Evolutionary conservation across 2,888 invertebrate genomes (phyloP).

Genomic region (Ethmia dodecea): DNA sequence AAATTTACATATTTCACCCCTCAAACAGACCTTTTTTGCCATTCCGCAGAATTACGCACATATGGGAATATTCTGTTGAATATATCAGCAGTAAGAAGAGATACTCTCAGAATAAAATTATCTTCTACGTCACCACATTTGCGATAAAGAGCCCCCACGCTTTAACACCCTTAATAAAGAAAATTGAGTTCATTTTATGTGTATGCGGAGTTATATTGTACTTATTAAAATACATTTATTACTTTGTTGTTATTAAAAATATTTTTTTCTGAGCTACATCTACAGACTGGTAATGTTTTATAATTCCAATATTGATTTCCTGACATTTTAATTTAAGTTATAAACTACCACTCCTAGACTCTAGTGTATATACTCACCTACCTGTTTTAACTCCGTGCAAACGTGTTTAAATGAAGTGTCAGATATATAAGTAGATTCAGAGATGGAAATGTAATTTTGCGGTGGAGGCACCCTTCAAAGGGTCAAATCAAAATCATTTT

Average conservation of each 20-base stretch:
- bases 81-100: conserved; percentile 75
- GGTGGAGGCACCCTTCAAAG: conserved; percentile 69
- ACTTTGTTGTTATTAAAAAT: no score
- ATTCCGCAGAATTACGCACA: conserved; percentile 78
- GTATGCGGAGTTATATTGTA: conserved; percentile 8
- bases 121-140: conserved; percentile 68
- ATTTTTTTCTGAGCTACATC: no score
- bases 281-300: neutral
- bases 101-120: conserved; percentile 76
- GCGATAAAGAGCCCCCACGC: conserved; percentile 55
- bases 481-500: conserved; percentile 77
- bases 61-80: conserved; percentile 78
- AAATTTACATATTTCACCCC: conserved; percentile 79
- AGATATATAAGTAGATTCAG: conserved; percentile 50
- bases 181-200: conserved; percentile 17
- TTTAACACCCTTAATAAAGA: conserved; percentile 41
- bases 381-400: conserved; percentile 13
- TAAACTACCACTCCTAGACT: no score
- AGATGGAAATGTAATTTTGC: conserved; percentile 75
- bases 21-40: conserved; percentile 78
- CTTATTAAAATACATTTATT: neutral
- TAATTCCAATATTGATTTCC: neutral
- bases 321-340: no score
- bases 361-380: neutral
- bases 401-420: conserved; percentile 35